Evolutionary conservation across 1,140 invertebrate genomes (phyloP), one percentile per base, ranked within the genome.

Genomic region (Halesus radiatus): DNA sequence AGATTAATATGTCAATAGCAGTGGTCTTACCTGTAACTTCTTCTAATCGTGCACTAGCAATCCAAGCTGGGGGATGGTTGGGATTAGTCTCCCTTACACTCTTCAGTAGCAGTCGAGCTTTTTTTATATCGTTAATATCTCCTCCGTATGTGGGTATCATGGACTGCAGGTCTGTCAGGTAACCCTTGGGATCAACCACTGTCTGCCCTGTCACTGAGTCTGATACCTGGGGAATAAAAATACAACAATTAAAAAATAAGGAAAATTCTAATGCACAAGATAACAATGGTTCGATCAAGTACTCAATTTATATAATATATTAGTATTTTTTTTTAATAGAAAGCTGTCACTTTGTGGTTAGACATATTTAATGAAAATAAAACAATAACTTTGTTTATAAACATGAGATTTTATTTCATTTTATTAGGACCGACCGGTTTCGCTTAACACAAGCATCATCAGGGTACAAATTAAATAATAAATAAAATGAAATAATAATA

Each of bases 61-160:
- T 98, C 99, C 99, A 99, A 5, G 98, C 99, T 18, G 98, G 98
- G 20, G 98, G 97, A 92, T 99, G 98, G 87, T 98, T 98, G 0
- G 98, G 98, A 92, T 99, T 99, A 0, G 98, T 99, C 89, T 99
- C 98, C 66, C 98, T 90, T 0, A 99, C 98, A 58, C 98, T 99
- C 87, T 99, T 99, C 1, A 99, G 87, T 15, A 99, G 88, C n/a
- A 99, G 88, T 79, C 98, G 91, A 0, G 98, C 98, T 88, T 99
- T 99, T 87, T 99, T 99, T 5, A 99, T 98, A 86, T 99, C 98
- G 89, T 98, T 98, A 32, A 99, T 99, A 87, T 99, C 98, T 10
- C 98, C 98, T 7, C 98, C 98, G 88, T 99, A 98, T 18, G 96
- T 96, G 0, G 98, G 98, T 84, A 99, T 97, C 97, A 99, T 99